These are phyloP conservation scores for Spea hammondii DNA, from an alignment of 2,797 vertebrate genomes.

Conservation along the genomic window DNA sequence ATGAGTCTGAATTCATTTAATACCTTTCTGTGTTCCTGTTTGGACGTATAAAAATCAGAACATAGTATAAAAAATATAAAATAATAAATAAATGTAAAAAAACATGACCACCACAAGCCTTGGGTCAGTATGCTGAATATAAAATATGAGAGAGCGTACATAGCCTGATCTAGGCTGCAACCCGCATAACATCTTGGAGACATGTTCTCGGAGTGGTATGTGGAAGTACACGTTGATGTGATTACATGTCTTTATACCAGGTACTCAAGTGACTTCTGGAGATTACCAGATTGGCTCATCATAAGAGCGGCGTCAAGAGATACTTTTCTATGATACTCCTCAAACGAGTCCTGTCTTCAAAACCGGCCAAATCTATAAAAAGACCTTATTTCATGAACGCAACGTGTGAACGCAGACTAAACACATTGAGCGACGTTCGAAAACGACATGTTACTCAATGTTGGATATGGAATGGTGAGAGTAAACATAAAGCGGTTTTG, in stretches of 20 bases:
- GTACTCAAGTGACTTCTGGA: conserved; percentile 45
- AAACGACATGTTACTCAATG: conserved; percentile 10
- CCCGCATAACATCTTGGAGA: conserved; percentile 36
- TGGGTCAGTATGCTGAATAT: no score
- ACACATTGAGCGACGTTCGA: not conserved
- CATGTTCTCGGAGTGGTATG: conserved; percentile 31
- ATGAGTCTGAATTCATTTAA: no score
- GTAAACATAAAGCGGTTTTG: conserved; percentile 30
- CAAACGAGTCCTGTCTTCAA: not conserved
- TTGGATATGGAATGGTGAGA: not conserved
- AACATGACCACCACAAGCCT: no score
- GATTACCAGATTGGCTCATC: conserved; percentile 36
- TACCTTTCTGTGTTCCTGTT: no score
- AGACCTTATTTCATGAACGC: not conserved
- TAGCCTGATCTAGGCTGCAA: no score
- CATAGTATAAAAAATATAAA: no score
- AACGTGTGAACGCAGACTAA: not conserved
- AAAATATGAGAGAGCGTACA: no score
- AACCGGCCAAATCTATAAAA: conserved; percentile 4
- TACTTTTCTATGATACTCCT: not conserved
- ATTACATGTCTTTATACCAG: conserved; percentile 46
- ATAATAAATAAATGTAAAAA: no score
- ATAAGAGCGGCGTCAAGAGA: conserved; percentile 17
- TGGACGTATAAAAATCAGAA: no score
- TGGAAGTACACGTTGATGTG: conserved; percentile 33